These are phyloP conservation scores for Catostomus latipinnis DNA, from an alignment of 2,797 vertebrate species.

Conservation along the genomic window DNA sequence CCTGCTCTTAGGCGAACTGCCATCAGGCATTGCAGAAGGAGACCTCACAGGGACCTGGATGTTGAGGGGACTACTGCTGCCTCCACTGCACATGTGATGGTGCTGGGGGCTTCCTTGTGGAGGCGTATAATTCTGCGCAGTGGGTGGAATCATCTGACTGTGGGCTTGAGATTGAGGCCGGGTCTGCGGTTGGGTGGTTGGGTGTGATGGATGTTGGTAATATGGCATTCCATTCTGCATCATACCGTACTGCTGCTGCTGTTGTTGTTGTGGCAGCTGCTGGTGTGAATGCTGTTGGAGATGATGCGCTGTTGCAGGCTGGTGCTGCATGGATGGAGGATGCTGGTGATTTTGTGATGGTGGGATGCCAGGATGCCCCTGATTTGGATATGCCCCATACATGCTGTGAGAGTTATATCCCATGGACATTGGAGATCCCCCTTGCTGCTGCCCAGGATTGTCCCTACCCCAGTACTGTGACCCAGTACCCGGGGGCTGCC, in stretches of 20 bases:
- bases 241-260: slow-evolving; percentile 76
- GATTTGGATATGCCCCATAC: slow-evolving; percentile 83
- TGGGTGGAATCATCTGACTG: slow-evolving; percentile 70
- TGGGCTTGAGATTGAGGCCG: slow-evolving; percentile 62
- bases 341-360: slow-evolving; percentile 78
- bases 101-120: slow-evolving; percentile 77
- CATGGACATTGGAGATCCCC: slow-evolving; percentile 73
- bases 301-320: slow-evolving; percentile 70
- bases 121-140: slow-evolving; percentile 76
- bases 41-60: slow-evolving; percentile 70
- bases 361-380: slow-evolving; percentile 77
- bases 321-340: slow-evolving; percentile 56
- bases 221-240: slow-evolving; percentile 81
- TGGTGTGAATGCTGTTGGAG: slow-evolving; percentile 66
- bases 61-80: slow-evolving; percentile 73
- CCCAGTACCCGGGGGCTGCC: slow-evolving; percentile 76
- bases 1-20: slow-evolving; percentile 71
- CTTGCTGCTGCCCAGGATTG: slow-evolving; percentile 81
- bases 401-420: slow-evolving; percentile 77
- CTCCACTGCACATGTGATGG: slow-evolving; percentile 69
- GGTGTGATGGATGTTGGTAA: slow-evolving; percentile 74
- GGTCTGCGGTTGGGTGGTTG: slow-evolving; percentile 58
- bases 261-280: slow-evolving; percentile 72
- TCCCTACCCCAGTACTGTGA: slow-evolving; percentile 89
- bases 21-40: slow-evolving; percentile 68